Evolutionary conservation across 2,797 vertebrate genomes (phyloP), one percentile per base, ranked within the genome.

Genomic region (Ctenosaura bakeri): DNA sequence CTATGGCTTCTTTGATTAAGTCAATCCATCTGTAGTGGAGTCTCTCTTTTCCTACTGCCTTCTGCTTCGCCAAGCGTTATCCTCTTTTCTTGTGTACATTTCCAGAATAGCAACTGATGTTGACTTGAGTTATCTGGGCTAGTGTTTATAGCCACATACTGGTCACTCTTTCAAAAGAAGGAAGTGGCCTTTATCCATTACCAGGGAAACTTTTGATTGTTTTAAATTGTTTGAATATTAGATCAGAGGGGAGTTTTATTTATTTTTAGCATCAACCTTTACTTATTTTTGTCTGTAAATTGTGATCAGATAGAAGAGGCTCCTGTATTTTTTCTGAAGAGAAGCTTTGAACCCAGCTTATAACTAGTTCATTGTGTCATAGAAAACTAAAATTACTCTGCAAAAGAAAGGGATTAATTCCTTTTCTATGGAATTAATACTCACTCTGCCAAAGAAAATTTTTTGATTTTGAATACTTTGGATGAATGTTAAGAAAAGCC

Each of bases 391-490:
- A 77, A 18, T 83, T 59, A 62, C 18, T 20, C 20, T 62, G 59
- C 59, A 62, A 24, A 62, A 22, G 59, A 62, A 62, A n/a, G 16
- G 50, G 29, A 26, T 35, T n/a, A n/a, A 54, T 54, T 18, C 2
- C 26, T 78, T 83, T 42, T 29, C 79, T 59, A 0, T 0, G 13
- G 64, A 0, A 83, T 46, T 42, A 1, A 0, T 59, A n/a, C 73
- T 0, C 0, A 16, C 1, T 29, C 52, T 86, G 59, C 24, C 78
- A 85, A 90, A 90, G 87, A 24, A 24, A 83, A 54, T 46, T 12
- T 85, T 90, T 94, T 89, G 88, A 20, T 64, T 79, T 81, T 82
- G 10, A 90, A 59, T 32, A 76, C 88, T 35, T 87, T 22, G 26
- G 81, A 4, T 69, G 18, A 0, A 0, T 22, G 46, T 6, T 85